Conservation (phyloP, 2,888 invertebrate genomes). For the Listrodromus nycthemerus region DNA sequence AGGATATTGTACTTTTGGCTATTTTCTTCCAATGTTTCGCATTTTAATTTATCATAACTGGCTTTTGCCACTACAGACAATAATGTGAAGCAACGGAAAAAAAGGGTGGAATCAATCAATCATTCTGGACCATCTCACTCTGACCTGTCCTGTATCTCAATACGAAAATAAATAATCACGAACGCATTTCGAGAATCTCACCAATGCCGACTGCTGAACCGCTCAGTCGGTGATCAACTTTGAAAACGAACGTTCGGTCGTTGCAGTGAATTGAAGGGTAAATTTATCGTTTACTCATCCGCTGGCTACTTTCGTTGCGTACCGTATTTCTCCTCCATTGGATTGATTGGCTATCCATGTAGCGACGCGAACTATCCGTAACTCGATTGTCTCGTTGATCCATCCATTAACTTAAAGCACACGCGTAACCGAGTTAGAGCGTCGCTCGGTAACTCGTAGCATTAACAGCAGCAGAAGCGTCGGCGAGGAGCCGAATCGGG, state of each 20-base stretch:
- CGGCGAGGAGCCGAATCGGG: conserved; percentile 41
- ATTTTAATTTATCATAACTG: too few species aligned
- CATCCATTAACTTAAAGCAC: conserved; percentile 71
- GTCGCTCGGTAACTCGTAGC: conserved; percentile 65
- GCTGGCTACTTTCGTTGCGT: background rate
- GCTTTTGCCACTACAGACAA: too few species aligned
- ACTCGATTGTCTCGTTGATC: conserved; percentile 74
- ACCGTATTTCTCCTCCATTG: conserved; percentile 62
- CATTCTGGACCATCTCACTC: background rate
- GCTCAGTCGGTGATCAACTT: background rate
- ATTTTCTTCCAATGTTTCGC: too few species aligned
- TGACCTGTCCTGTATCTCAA: background rate
- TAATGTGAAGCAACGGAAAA: background rate
- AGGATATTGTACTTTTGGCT: too few species aligned
- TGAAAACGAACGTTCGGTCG: background rate
- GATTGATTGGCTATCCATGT: conserved; percentile 70
- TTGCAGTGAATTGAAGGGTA: background rate
- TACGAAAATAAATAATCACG: background rate
- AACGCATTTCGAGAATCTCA: background rate
- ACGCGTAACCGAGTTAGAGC: conserved; percentile 68
- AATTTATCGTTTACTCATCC: conserved; percentile 9
- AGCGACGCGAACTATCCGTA: conserved; percentile 73
- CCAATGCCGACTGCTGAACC: background rate
- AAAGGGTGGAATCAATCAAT: background rate
- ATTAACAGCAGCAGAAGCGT: conserved; percentile 41